Base-by-base conservation (phyloP, 2,113 vertebrate genomes). In the Callocephalon fimbriatum region DNA sequence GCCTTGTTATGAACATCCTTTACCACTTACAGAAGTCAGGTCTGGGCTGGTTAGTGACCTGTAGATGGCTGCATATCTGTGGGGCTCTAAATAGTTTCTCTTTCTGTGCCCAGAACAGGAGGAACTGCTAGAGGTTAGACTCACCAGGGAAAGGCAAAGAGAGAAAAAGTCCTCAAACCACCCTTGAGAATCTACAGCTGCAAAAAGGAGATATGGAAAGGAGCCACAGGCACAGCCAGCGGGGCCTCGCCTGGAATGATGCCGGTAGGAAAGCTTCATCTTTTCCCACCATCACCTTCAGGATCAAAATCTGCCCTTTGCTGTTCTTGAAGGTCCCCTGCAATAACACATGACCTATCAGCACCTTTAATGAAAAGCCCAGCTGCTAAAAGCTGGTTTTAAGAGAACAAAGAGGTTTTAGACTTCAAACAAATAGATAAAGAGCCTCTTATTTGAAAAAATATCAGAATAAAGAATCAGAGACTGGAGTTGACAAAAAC, bases 361-460 rank as follows among this genome's bases (percentile, higher is more conserved):
- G 73, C 97, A 95, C 92, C 95, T 95, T 68, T 97, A 97, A 97
- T 97, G 92, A 97, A 89, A 79, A 87, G 53, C 70, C 61, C 95
- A 97, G 91, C 95, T 97, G 95, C 86, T 89, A 72, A 91, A 78
- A 92, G 76, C 82, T 15, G 35, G 47, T 65, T 86, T 83, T 80
- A 81, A 90, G 56, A 96, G 15, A 58, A 92, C 96, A 97, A 95
- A 97, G 96, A 86, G 61, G 65, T 80, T 96, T 95, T 48, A 91
- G 97, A 95, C 61, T 91, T 83, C 66, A 38, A 84, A 87, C 72
- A 93, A 93, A 59, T 3, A 82, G 42, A 89, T 70, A 91, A 88
- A 72, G 42, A 94, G 70, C 35, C 25, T 32, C 48, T 82, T 77
- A 63, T 89, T 84, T 37, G 4, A 80, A 68, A 84, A 32, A 51